Evolutionary conservation across 2,797 vertebrate species (phyloP).

Genomic region (Mallotus villosus): DNA sequence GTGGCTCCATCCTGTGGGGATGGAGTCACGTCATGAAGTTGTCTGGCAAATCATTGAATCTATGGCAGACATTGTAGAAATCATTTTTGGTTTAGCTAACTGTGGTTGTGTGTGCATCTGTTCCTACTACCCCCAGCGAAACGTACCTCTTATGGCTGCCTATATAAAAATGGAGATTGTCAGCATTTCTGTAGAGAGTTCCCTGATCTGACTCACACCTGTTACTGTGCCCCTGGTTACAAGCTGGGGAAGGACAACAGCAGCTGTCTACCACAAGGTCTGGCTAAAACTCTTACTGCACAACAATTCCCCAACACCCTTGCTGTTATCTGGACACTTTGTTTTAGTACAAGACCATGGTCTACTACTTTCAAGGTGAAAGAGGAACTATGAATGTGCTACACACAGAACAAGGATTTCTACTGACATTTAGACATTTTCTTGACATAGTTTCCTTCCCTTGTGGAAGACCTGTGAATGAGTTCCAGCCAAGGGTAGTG

Average conservation of each 20-base stretch:
- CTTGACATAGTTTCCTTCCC: conserved; percentile 74
- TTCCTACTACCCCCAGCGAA: not conserved
- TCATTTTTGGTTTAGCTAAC: not conserved
- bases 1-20: not conserved
- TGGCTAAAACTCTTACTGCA: too few species aligned
- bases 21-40: not conserved
- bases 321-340: not conserved
- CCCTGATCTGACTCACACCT: conserved; percentile 35
- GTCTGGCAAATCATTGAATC: not conserved
- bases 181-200: conserved; percentile 73
- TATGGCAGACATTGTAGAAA: not conserved
- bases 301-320: not conserved
- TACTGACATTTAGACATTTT: not conserved
- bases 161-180: conserved; percentile 73
- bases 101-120: conserved; percentile 22
- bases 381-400: not conserved
- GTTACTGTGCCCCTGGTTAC: conserved; percentile 72
- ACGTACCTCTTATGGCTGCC: conserved; percentile 46
- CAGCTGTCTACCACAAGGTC: conserved; percentile 71
- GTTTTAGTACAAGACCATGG: not conserved
- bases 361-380: not conserved
- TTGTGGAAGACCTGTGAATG: conserved; percentile 77
- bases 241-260: conserved; percentile 62
- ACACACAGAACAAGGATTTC: too few species aligned
- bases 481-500: conserved; percentile 77